Evolutionary conservation across 2,113 vertebrate species (phyloP), one percentile per base, ranked within the genome.

Genomic region (Euleptes europaea): DNA sequence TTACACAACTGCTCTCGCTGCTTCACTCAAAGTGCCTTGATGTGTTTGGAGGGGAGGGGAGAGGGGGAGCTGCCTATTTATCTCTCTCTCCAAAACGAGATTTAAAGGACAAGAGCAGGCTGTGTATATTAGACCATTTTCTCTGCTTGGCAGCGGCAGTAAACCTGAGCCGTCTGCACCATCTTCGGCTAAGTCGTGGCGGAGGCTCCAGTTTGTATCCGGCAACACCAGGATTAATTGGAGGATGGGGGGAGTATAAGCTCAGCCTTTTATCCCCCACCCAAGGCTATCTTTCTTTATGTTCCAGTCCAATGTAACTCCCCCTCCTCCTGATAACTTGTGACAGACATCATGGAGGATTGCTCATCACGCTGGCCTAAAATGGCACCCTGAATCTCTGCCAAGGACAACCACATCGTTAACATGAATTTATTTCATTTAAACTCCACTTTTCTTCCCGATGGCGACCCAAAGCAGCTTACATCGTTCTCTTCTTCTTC

Each of bases 21-120:
- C 67, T 82, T 72, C 28, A 26, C 80, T 83, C 57, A 15, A 51
- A 54, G 83, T 33, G 40, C 40, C n/a, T 21, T 14, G 73, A 77
- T 10, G 47, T 10, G 12, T 33, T n/a, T 11, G 38, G 38, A 42
- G 44, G 15, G 35, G 6, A 17, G 3, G 33, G 44, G 44, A n/a
- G 42, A 69, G 23, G 60, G 60, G 26, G 65, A 11, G 17, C 78
- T 70, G 73, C 63, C 47, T 40, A 69, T 84, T 84, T 69, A 67
- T 84, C 83, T 84, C 40, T 40, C 77, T 69, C 74, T 84, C 73
- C 44, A 57, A 84, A 84, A 54, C 26, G 11, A 73, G 66, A 77
- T 84, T 77, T 84, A 76, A 77, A 77, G 69, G 83, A 47, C 63
- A 57, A 40, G 74, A 9, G 47, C 63, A 23, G 83, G 40, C 44